Evolutionary conservation across 2,888 invertebrate species (phyloP).

Genomic region (Acleris sparsana): DNA sequence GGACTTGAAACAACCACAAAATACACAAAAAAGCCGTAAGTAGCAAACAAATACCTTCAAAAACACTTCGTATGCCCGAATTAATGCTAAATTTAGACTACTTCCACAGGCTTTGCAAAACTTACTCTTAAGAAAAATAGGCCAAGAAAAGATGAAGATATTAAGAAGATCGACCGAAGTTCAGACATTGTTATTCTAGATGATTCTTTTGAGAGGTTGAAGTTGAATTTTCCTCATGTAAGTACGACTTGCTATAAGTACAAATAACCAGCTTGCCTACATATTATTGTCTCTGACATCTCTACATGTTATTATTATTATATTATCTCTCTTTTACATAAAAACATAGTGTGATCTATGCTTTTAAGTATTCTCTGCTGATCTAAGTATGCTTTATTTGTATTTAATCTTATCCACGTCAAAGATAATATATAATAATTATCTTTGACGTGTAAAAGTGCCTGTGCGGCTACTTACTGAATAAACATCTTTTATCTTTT

Average conservation of each 20-base stretch:
- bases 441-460: too few relatives aligned
- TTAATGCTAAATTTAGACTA: background rate
- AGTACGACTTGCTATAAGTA: slow-evolving; percentile 46
- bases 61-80: background rate
- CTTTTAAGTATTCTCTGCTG: too few relatives aligned
- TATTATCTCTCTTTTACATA: too few relatives aligned
- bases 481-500: too few relatives aligned
- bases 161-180: slow-evolving; percentile 53
- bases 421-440: too few relatives aligned
- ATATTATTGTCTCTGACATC: background rate
- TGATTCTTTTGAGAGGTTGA: slow-evolving; percentile 69
- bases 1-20: slow-evolving; percentile 54
- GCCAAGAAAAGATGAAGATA: slow-evolving; percentile 48
- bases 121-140: slow-evolving; percentile 71
- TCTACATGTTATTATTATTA: too few relatives aligned
- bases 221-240: slow-evolving; percentile 57
- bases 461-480: too few relatives aligned
- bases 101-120: slow-evolving; percentile 63
- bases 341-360: too few relatives aligned
- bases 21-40: slow-evolving; percentile 59
- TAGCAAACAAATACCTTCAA: slow-evolving; percentile 18
- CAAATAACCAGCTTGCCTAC: too few relatives aligned
- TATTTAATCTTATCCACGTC: too few relatives aligned
- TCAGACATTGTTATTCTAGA: slow-evolving; percentile 69
- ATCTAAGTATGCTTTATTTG: too few relatives aligned